Percentiles rank a stretch among this genome's conserved stretches.
Conservation (phyloP, 2,113 vertebrate species). For the Octodon degus region DNA sequence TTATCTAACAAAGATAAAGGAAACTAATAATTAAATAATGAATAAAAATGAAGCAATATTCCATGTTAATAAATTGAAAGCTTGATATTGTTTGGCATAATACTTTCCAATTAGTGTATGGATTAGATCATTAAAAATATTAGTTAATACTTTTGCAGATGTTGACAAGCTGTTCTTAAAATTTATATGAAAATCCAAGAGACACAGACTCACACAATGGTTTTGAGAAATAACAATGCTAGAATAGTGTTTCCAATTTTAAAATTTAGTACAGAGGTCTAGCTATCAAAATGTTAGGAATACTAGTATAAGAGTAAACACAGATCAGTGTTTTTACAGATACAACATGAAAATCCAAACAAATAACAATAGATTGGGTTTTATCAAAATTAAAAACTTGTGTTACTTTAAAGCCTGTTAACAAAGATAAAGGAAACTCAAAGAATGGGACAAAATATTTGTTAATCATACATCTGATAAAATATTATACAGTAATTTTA, state of each 20-base stretch:
- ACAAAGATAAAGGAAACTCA: background rate
- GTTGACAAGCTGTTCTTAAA: background rate
- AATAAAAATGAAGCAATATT: background rate
- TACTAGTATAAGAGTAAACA: background rate
- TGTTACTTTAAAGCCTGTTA: background rate
- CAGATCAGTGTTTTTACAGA: background rate
- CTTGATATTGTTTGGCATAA: background rate
- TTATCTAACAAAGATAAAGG: too few relatives aligned
- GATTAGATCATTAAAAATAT: background rate
- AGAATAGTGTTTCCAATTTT: background rate
- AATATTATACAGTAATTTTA: background rate
- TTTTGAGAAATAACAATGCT: background rate
- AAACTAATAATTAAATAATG: background rate
- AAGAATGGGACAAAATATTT: background rate
- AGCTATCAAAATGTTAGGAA: background rate
- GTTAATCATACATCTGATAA: background rate
- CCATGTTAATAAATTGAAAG: background rate
- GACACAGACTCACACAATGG: background rate
- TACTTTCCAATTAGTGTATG: background rate
- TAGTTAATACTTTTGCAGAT: background rate
- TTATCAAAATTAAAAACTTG: background rate
- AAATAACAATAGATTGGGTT: background rate
- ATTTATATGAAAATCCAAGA: background rate
- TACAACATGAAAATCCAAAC: background rate
- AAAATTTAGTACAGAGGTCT: background rate